phyloP scores from a whole-genome alignment of 92 coral and sea anemone species.

The Virgularia gustaviana region DNA sequence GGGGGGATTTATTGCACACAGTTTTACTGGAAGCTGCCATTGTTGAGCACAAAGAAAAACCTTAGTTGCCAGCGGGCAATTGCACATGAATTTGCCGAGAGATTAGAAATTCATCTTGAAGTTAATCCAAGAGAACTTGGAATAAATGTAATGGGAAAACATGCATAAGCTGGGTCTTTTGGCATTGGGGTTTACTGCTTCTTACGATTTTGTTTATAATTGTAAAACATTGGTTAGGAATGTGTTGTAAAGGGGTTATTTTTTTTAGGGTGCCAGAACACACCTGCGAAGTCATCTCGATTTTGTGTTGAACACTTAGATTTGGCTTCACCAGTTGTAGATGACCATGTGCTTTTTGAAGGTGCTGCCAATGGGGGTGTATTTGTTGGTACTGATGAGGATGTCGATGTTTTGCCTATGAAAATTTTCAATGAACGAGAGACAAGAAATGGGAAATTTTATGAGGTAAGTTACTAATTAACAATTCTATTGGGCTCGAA shows the following conservation, averaged over 20 bases:
- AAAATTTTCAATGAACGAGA: slow-evolving; percentile 33
- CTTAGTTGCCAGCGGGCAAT: no score
- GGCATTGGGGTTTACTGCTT: no score
- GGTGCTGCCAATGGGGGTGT: not conserved
- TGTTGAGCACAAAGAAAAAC: no score
- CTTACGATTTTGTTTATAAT: no score
- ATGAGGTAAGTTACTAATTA: slow-evolving; percentile 32
- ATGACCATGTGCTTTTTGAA: slow-evolving; percentile 19
- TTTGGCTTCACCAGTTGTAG: slow-evolving; percentile 16
- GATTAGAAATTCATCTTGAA: no score
- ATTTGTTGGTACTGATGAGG: not conserved
- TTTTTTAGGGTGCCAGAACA: slow-evolving; percentile 47
- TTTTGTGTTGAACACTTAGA: slow-evolving; percentile 25
- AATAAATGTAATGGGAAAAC: no score
- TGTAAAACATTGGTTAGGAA: slow-evolving; percentile 7
- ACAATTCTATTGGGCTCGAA: no score
- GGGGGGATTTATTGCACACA: no score
- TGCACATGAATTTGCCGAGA: no score
- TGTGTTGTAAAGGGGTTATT: not conserved
- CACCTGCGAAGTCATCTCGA: slow-evolving; percentile 44
- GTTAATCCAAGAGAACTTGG: no score
- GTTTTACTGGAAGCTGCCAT: no score
- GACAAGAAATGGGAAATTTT: slow-evolving; percentile 30
- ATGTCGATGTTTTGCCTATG: slow-evolving; percentile 22
- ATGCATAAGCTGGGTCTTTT: no score